These are phyloP conservation scores for Ceyx erithaca DNA, from an alignment of 2,797 vertebrate species.

Conservation along the genomic window DNA sequence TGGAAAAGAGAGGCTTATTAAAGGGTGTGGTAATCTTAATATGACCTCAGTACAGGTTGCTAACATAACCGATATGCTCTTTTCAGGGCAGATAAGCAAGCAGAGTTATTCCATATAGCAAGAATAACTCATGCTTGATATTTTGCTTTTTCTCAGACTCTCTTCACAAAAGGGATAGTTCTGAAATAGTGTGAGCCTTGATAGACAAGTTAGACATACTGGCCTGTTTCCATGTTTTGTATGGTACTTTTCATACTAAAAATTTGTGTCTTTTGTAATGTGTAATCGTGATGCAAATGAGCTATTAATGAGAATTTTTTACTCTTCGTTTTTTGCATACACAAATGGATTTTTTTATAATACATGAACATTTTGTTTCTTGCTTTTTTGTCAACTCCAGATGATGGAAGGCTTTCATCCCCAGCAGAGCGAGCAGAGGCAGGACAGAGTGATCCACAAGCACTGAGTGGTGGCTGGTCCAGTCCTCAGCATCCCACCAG, in stretches of 20 bases:
- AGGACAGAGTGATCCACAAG: conserved; percentile 81
- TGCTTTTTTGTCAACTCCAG: conserved; percentile 65
- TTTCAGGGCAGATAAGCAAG: background rate
- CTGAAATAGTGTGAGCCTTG: background rate
- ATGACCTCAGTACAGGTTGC: background rate
- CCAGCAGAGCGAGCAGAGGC: conserved; percentile 83
- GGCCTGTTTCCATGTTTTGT: background rate
- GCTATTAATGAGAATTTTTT: background rate
- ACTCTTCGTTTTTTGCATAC: background rate
- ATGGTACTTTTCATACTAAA: background rate
- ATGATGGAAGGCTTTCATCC: conserved; percentile 84
- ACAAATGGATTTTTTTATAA: background rate
- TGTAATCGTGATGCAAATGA: background rate
- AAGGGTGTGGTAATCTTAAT: background rate
- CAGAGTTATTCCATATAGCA: background rate
- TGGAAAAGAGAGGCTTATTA: background rate
- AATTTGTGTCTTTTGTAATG: background rate
- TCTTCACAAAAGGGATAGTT: background rate
- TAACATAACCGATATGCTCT: background rate
- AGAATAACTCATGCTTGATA: background rate
- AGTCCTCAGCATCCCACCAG: conserved; percentile 82
- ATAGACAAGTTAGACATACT: background rate
- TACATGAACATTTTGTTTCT: background rate
- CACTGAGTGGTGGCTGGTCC: conserved; percentile 83
- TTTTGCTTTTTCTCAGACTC: background rate